phyloP scores from a whole-genome alignment of 2,113 vertebrate genomes.

The Megatriorchis doriae region DNA sequence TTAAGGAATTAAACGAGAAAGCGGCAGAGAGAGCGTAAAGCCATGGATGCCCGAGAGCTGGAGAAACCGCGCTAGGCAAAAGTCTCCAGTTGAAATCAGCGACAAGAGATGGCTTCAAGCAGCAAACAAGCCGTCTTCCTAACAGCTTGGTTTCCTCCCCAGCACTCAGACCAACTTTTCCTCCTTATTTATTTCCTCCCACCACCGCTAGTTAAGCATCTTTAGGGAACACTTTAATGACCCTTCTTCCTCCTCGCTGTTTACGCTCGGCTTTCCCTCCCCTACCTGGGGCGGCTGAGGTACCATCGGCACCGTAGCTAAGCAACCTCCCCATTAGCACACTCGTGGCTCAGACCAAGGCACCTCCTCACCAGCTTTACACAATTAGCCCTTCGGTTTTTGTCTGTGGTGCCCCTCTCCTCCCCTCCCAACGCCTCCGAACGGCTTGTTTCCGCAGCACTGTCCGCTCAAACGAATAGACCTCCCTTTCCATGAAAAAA shows the following conservation, averaged over 20 bases:
- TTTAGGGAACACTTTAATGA: slow-evolving; percentile 51
- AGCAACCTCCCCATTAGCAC: slow-evolving; percentile 49
- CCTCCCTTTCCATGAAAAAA: neutral
- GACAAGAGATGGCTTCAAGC: neutral
- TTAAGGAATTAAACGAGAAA: neutral
- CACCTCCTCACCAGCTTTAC: neutral
- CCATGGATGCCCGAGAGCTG: neutral
- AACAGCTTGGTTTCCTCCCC: slow-evolving; percentile 6
- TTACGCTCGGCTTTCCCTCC: neutral
- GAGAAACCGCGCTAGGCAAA: neutral
- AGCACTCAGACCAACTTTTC: slow-evolving; percentile 13
- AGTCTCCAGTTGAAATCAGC: neutral
- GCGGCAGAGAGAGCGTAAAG: neutral
- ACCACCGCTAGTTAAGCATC: neutral
- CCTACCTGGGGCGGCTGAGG: neutral
- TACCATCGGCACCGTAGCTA: neutral
- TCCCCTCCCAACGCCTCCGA: neutral
- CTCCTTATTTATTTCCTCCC: slow-evolving; percentile 45
- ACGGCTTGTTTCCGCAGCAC: neutral
- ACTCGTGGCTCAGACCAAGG: neutral
- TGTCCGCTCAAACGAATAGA: neutral
- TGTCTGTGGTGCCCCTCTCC: neutral
- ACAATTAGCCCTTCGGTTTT: neutral
- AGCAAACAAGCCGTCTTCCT: slow-evolving; percentile 2
- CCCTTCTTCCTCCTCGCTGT: slow-evolving; percentile 11